Percentiles rank a stretch among this genome's conserved stretches.
Conservation (phyloP, 2,113 vertebrate species). For the Aepyceros melampus region DNA sequence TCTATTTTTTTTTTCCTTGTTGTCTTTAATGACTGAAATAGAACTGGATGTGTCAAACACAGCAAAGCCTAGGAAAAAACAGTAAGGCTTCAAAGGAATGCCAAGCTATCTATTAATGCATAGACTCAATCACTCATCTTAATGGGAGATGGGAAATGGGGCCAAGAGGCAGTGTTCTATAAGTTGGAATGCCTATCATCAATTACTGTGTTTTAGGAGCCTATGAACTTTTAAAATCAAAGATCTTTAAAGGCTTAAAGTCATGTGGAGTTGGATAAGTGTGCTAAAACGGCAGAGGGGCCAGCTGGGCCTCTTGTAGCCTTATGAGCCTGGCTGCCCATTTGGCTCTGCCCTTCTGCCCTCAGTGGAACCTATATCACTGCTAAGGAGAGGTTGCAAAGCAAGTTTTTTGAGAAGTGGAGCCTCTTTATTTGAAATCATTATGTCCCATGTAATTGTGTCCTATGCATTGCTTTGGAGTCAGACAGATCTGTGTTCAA, state of each 20-base stretch:
- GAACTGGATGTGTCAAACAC: neutral
- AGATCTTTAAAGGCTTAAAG: neutral
- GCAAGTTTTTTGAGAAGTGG: neutral
- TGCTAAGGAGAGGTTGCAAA: neutral
- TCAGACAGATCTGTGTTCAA: neutral
- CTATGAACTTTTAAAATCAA: neutral
- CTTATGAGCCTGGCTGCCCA: neutral
- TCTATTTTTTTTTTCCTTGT: slow-evolving; percentile 10
- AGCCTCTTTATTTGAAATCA: neutral
- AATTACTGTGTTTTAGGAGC: neutral
- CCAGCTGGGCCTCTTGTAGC: neutral
- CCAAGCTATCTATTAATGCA: neutral
- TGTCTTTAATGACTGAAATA: neutral
- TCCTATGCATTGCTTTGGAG: neutral
- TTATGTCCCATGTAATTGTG: accelerated
- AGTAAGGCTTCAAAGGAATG: neutral
- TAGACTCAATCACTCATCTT: neutral
- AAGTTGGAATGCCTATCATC: neutral
- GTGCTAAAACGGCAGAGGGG: neutral
- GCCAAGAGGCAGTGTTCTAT: neutral
- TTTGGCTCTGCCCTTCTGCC: neutral
- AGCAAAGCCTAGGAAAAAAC: neutral
- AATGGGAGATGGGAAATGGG: neutral
- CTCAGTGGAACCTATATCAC: neutral
- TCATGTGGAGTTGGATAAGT: neutral